Base-by-base conservation (phyloP, 2,113 vertebrate genomes). In the Myiopsitta monachus region DNA sequence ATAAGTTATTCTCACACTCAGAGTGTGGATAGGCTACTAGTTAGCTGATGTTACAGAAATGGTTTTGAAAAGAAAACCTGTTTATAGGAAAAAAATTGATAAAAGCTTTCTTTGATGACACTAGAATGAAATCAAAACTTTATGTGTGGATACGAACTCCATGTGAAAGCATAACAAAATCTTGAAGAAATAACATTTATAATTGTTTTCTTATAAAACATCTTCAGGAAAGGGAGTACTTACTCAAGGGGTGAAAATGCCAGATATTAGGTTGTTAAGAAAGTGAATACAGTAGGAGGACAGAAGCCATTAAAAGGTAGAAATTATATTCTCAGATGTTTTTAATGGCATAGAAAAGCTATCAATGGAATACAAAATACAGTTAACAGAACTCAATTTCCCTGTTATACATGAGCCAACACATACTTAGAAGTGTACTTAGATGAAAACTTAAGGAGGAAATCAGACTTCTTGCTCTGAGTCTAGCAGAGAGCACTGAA, bases 131-230 rank as follows among this genome's bases (percentile, higher is more conserved):
- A 84, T 64, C 73, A 84, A 91, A 67, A 30, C 8, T 0, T 63
- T 70, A n/a, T 3, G 10, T 39, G 51, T 88, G 74, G 73, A 75
- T 81, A 86, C 47, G 69, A 91, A 78, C 73, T 89, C 54, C 51
- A 64, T 31, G 51, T 87, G 88, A 87, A 95, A 88, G 66, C 64
- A 79, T 78, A 97, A 96, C 38, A 95, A 87, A 92, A 88, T 68
- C 80, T 72, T 84, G 77, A 88, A 95, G 76, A 84, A 95, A 94
- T 91, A 97, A 97, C 88, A 91, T 95, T 75, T 78, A 55, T 82
- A 95, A 87, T 75, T 97, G 61, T 95, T 97, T 97, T 94, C 92
- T 94, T 87, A 95, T 64, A 92, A 97, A 97, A 95, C 83, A 95
- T 72, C 94, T 94, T 95, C 94, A 96, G 96, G 96, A 96, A 97